Base-by-base conservation (phyloP, 2,888 invertebrate species). In the Aspidapion aeneum region DNA sequence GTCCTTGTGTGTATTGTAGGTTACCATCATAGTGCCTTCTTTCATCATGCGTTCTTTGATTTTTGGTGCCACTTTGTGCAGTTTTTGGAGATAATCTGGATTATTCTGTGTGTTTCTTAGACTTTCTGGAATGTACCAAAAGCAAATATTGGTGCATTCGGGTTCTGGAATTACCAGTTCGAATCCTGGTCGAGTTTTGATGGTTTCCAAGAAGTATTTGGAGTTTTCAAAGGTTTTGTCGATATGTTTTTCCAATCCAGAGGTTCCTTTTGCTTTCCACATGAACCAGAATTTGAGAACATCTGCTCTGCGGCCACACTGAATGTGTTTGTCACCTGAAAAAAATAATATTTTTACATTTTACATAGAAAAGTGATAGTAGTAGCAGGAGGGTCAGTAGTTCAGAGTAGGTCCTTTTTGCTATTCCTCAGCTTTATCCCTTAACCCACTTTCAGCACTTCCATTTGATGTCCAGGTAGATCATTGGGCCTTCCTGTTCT, bases 261-360 rank as follows among this genome's bases (percentile, higher is more conserved):
- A 81, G 0, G 87, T 88, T 0, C 94, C 93, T 80, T 97, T 97
- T 2, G 97, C 95, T 75, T 96, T 94, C 98, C 98, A 98, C 94
- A 96, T 96, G 76, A 96, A 90, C 98, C 98, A 98, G 78, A 98
- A 92, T 80, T 98, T 98, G 66, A 97, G 85, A 9, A 97, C 94
- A 77, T 98, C 98, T 1, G 95, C 97, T 71, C 96, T 87, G 0
- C 98, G 86, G 0, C 98, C 98, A 77, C 98, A 98, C 77, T 98
- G 98, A 51, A 98, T 90, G 72, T 96, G 94, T 76, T 97, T 97
- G 76, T 94, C 94, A 0, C 94, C 94, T 1, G 21, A n/a, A 70
- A 72, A 51, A 52, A 21, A 55, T 52, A 58, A 56, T 20, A 5
- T n/a, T 57, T 16, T 12, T 17, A 9, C 9, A 12, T 17, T 9